Evolutionary conservation across 1,140 invertebrate species (phyloP), one percentile per base, ranked within the genome.

Genomic region (Calephelis virginiensis): DNA sequence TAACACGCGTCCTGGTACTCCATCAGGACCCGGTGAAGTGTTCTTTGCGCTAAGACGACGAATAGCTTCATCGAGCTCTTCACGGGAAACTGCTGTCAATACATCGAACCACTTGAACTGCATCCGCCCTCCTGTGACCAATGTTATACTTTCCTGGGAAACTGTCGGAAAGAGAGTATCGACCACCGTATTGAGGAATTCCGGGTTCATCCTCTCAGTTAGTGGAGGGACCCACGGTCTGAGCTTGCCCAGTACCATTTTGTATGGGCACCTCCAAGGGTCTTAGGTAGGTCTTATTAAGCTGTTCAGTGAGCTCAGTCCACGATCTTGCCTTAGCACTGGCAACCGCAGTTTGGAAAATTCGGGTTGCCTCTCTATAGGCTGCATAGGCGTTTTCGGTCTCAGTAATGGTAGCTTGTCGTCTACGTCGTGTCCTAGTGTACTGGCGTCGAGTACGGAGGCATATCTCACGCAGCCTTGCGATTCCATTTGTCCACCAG

Each of bases 11-110:
- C 64, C 69, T 8, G 66, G 72, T 8, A 73, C 61, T 4, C 66
- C 69, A 40, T 73, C 69, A 6, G 61, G 69, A 1, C 72, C 68
- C 5, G 71, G 68, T 6, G 68, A 65, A 9, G 66, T 70, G 10
- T 68, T 66, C 11, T 47, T 46, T 4, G 50, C n/a, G 5, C 13
- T 12, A 13, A 69, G 56, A 13, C 65, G 56, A 10, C 12, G 28
- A 2, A 69, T 12, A 12, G 71, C 63, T 43, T 43, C 40, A 43
- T 43, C 40, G 11, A 67, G n/a, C 48, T 73, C 66, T 11, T 62
- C 12, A 1, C 14, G 17, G 2, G 56, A 56, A 2, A 65, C 63
- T 9, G 14, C 63, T 9, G 14, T 46, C 9, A 45, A n/a, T 8
- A 67, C 65, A 0, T 37, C 28, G 6, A 49, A 50, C 53, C 53